Evolutionary conservation across 2,113 vertebrate genomes (phyloP).

Genomic region (Prunella fulvescens): DNA sequence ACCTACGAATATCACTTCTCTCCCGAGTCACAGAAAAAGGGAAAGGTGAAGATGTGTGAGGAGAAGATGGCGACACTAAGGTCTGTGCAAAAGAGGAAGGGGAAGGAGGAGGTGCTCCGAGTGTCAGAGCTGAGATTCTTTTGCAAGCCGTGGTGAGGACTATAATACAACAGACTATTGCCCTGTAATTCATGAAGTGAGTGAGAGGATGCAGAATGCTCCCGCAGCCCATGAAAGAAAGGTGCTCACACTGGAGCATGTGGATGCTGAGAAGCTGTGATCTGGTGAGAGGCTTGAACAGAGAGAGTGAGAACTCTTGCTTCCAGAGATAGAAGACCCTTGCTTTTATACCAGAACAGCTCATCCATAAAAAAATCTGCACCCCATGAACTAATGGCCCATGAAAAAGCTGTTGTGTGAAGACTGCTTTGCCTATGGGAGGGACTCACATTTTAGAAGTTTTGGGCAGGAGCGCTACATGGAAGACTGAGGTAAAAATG

Average conservation of each 20-base stretch:
- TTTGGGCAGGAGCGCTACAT: not conserved
- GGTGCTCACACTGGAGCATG: not conserved
- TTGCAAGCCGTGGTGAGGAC: not conserved
- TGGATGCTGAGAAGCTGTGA: not conserved
- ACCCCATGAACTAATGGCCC: too few relatives aligned
- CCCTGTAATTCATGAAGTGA: too few relatives aligned
- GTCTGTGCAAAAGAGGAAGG: not conserved
- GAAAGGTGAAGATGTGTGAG: not conserved
- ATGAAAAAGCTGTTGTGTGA: not conserved
- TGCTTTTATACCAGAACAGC: not conserved
- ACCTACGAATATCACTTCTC: not conserved
- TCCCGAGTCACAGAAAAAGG: not conserved
- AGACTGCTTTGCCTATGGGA: not conserved
- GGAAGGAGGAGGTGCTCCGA: not conserved
- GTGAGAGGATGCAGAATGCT: not conserved
- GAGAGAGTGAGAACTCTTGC: not conserved
- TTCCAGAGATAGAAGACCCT: not conserved
- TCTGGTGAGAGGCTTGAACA: not conserved
- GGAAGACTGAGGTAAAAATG: not conserved
- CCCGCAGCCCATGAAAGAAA: fast-evolving
- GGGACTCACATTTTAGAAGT: not conserved
- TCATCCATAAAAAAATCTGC: not conserved
- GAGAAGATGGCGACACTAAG: not conserved
- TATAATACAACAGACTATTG: not conserved
- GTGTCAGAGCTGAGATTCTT: not conserved